phyloP scores from a whole-genome alignment of 1,140 invertebrate species.

The Apocrypta bakeri region DNA sequence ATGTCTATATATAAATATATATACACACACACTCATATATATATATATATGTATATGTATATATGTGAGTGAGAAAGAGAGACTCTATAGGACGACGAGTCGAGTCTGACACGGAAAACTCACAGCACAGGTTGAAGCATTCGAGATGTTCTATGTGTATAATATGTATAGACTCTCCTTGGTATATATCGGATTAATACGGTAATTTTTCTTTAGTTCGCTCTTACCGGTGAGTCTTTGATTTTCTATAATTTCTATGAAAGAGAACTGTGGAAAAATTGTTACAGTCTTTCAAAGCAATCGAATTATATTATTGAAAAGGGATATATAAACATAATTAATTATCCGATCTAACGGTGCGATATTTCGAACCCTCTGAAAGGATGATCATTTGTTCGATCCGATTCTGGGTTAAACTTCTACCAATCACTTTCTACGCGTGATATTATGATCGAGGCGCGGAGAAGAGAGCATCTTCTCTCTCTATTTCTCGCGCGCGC shows the following conservation, averaged over 20 bases:
- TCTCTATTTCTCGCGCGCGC: too few relatives aligned
- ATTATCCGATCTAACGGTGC: background rate
- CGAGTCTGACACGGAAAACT: slow-evolving; percentile 41
- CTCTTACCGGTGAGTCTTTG: too few relatives aligned
- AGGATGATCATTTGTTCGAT: slow-evolving; percentile 19
- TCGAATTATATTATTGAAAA: background rate
- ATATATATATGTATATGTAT: background rate
- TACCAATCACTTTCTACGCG: slow-evolving; percentile 35
- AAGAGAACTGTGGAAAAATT: background rate
- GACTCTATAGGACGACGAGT: slow-evolving; percentile 4
- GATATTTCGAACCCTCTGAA: slow-evolving; percentile 1
- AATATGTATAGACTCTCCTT: too few relatives aligned
- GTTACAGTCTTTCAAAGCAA: too few relatives aligned
- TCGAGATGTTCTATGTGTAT: background rate
- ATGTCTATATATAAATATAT: background rate
- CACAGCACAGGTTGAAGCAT: background rate
- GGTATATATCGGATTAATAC: too few relatives aligned
- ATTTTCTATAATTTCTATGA: too few relatives aligned
- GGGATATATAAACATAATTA: slow-evolving; percentile 16
- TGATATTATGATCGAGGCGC: background rate
- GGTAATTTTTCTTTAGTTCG: too few relatives aligned
- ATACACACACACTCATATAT: too few relatives aligned
- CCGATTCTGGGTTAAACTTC: slow-evolving; percentile 30
- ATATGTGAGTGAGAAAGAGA: background rate
- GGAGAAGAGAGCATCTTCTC: slow-evolving; percentile 15